phyloP scores from a whole-genome alignment of 2,797 vertebrate genomes.

The Phataginus tricuspis region DNA sequence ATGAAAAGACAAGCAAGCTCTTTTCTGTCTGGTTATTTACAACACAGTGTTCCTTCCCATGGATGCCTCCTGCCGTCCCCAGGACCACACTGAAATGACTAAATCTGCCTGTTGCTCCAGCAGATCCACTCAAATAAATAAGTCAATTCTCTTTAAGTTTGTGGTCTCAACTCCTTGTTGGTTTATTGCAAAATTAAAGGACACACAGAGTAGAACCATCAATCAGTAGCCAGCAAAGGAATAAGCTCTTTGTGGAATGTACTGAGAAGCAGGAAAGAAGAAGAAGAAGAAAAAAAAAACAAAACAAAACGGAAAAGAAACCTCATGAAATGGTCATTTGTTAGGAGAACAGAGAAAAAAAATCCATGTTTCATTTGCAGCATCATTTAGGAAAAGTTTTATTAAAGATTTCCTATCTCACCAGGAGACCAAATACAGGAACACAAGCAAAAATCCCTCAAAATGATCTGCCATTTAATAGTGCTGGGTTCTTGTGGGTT shows the following conservation, averaged over 20 bases:
- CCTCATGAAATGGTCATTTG: constrained; percentile 82
- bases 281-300: constrained; percentile 10
- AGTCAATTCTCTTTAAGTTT: constrained; percentile 85
- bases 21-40: constrained; percentile 81
- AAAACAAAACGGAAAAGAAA: not conserved
- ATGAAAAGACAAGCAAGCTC: constrained; percentile 74
- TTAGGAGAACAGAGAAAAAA: constrained; percentile 68
- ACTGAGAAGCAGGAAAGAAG: constrained; percentile 70
- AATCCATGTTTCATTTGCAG: constrained; percentile 70
- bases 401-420: constrained; percentile 85
- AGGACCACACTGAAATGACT: constrained; percentile 85
- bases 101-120: constrained; percentile 82
- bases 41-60: constrained; percentile 71
- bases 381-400: constrained; percentile 81
- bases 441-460: constrained; percentile 77
- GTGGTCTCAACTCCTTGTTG: constrained; percentile 86
- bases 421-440: constrained; percentile 76
- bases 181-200: constrained; percentile 90
- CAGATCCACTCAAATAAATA: constrained; percentile 85
- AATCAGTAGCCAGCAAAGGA: constrained; percentile 87
- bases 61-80: constrained; percentile 79
- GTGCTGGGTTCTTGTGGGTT: constrained; percentile 73
- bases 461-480: constrained; percentile 73
- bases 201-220: constrained; percentile 82
- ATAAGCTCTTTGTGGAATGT: constrained; percentile 83